These are phyloP conservation scores for Galbula dea DNA, from an alignment of 2,113 vertebrate species.

Conservation along the genomic window DNA sequence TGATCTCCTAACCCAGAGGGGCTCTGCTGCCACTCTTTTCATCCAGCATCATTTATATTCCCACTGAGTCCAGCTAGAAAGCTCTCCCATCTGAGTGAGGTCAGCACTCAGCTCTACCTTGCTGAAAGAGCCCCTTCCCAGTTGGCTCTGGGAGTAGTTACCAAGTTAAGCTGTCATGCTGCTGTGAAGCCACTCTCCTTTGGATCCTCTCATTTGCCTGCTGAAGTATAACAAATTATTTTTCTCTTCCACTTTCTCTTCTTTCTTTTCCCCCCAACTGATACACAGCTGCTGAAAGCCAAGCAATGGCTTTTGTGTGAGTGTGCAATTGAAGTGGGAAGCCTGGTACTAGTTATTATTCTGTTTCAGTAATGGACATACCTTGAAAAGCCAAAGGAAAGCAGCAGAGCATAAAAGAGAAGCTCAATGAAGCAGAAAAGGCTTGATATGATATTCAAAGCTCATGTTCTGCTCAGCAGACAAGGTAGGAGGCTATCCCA, in stretches of 20 bases:
- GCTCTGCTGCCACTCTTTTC: background rate
- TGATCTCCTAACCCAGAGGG: slow-evolving; percentile 1
- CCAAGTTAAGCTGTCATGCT: background rate
- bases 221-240: background rate
- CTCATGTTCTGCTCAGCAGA: background rate
- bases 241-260: background rate
- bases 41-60: background rate
- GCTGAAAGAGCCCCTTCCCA: background rate
- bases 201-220: background rate
- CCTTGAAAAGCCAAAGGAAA: slow-evolving; percentile 17
- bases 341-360: background rate
- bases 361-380: background rate
- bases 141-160: background rate
- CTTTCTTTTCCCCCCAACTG: background rate
- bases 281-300: background rate
- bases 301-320: background rate
- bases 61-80: background rate
- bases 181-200: background rate
- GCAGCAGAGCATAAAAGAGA: slow-evolving; percentile 30
- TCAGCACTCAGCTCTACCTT: background rate
- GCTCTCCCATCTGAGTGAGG: background rate
- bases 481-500: background rate
- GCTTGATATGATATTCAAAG: background rate
- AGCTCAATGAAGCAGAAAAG: background rate
- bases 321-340: background rate